phyloP scores from a whole-genome alignment of 2,113 vertebrate genomes.

The Ailuropoda melanoleuca region DNA sequence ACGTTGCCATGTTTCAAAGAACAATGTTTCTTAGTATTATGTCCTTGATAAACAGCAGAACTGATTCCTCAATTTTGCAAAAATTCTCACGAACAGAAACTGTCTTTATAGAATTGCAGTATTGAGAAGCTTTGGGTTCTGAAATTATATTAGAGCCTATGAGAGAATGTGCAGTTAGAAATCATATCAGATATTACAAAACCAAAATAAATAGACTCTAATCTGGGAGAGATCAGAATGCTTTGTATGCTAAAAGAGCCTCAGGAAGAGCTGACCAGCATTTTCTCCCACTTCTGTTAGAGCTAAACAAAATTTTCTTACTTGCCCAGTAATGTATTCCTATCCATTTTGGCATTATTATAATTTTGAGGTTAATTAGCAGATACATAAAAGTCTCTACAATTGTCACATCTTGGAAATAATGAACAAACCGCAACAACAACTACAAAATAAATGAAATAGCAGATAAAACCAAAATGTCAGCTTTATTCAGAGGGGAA shows the following conservation, averaged over 20 bases:
- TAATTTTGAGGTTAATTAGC: neutral
- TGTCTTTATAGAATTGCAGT: neutral
- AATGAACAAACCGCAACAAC: neutral
- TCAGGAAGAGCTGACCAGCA: neutral
- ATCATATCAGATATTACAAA: neutral
- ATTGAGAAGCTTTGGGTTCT: neutral
- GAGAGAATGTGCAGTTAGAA: neutral
- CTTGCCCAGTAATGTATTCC: neutral
- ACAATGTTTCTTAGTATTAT: conserved; percentile 10
- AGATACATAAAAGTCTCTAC: neutral
- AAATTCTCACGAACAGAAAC: neutral
- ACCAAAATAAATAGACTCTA: neutral
- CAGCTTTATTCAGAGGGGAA: neutral
- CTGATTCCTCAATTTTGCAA: neutral
- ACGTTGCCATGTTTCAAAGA: conserved; percentile 9
- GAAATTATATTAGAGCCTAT: neutral
- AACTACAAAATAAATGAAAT: neutral
- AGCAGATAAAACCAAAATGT: neutral
- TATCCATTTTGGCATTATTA: neutral
- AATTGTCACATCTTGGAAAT: neutral
- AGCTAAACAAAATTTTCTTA: neutral
- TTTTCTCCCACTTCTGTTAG: neutral
- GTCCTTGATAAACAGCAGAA: conserved; percentile 17
- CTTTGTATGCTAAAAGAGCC: neutral
- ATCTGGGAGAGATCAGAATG: neutral